A percentile compares a stretch with the other conserved stretches of the same genome.
phyloP scores from a whole-genome alignment of 1,140 invertebrate genomes.

The Pygmarrhopalites habei region DNA sequence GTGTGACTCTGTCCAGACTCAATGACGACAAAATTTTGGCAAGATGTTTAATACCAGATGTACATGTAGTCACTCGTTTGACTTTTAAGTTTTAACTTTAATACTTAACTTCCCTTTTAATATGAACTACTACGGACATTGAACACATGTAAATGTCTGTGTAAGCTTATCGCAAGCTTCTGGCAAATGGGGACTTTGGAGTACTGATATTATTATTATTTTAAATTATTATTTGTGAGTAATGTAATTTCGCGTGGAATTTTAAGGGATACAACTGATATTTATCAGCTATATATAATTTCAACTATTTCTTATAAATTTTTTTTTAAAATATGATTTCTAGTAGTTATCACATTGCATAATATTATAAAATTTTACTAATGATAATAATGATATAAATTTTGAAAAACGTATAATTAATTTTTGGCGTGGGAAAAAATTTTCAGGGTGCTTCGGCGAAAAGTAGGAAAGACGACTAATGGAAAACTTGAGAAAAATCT shows the following conservation, averaged over 20 bases:
- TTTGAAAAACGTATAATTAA: background rate
- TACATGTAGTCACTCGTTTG: no score
- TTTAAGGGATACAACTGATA: no score
- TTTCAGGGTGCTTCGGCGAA: slow-evolving; percentile 5
- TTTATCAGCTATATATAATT: no score
- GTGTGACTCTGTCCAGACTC: background rate
- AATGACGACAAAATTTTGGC: background rate
- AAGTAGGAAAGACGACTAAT: background rate
- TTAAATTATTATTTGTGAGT: background rate
- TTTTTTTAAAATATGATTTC: background rate
- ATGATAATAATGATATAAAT: background rate
- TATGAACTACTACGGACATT: no score
- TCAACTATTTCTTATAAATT: background rate
- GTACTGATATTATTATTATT: background rate
- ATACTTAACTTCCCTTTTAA: no score
- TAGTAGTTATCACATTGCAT: background rate
- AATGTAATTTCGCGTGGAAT: no score
- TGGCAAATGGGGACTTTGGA: background rate
- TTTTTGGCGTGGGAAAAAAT: background rate
- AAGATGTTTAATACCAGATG: no score
- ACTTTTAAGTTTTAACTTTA: no score
- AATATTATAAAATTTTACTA: background rate
- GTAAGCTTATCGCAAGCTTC: background rate
- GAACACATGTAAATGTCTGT: background rate
- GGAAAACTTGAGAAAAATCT: background rate